Base-by-base conservation (phyloP, 2,113 vertebrate species). In the Actinemys pallida region DNA sequence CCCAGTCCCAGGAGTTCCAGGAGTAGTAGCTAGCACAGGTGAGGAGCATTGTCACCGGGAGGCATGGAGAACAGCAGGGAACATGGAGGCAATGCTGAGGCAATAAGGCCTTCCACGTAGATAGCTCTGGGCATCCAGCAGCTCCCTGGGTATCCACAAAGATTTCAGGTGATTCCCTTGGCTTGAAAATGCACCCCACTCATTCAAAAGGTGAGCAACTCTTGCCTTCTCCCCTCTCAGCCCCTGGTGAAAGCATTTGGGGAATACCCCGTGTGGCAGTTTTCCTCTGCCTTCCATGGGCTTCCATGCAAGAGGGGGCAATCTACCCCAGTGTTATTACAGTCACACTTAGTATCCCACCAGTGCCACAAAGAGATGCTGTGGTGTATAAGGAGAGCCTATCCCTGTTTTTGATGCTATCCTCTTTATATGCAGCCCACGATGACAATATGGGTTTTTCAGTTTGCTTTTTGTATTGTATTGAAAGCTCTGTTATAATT, bases 351-450 rank as follows among this genome's bases (percentile, higher is more conserved):
- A 29, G 76, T 14, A 39, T 47, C 42, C 45, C 39, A 45, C 25
- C 75, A 29, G 14, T 50, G 76, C 47, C 76, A 79, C 25, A 47
- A 35, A 81, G 50, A n/a, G 31, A 49, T 50, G 10, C 19, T 12
- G 29, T 52, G 50, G 31, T 50, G 10, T 8, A 39, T 27, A 13
- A 6, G 14, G 59, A 35, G 13, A 62, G 59, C 13, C 29, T 62
- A 7, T 79, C 49, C 31, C 79, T 52, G 12, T 1, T 1, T 75
- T 7, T 45, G 45, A 7, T 27, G 25, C 6, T 13, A 78, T 7
- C 42, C 24, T 47, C 45, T 5, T 5, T 45, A 57, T 57, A 22
- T 45, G 22, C 2, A 1, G 84, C 35, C 22, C 0, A 0, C 2
- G 39, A 59, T 27, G 45, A 11, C 16, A 9, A 35, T 31, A 10